Evolutionary conservation across 2,797 vertebrate species (phyloP), one percentile per base, ranked within the genome.

Genomic region (Notolepis coatsorum): DNA sequence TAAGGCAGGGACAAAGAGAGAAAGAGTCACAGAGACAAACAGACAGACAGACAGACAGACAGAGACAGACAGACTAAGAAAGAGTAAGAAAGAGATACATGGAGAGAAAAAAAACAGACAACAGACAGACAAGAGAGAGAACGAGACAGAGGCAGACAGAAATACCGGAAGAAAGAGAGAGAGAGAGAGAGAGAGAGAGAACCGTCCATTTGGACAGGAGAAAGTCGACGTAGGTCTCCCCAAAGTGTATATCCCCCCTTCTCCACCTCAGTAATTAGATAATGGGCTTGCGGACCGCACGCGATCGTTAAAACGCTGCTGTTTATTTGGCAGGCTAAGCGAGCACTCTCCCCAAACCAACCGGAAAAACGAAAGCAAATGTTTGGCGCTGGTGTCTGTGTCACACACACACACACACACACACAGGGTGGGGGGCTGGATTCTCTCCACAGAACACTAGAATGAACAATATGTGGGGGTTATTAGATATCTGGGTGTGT

Each of bases 291-390:
- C 59, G 61, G 79, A 68, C 43, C 71, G 65, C 65, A 77, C 61
- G 47, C 33, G 18, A 38, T 81, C 66, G 75, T 86, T 81, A 85
- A 86, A 85, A 31, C 58, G 0, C 63, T 47, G 54, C 72, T 75
- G 78, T 87, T 83, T 87, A 68, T 86, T 86, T 84, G 77, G 84
- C 86, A 71, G 72, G 51, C 53, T 68, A 4, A 45, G 50, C 15
- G 38, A 63, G 64, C 23, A 30, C 46, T 68, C 71, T 50, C 53
- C n/a, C 66, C 68, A 54, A 85, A 79, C 60, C 74, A 79, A 71
- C 61, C 52, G 30, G 73, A 66, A 82, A 89, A 90, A 79, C 53
- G 53, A 88, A 89, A 86, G 68, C 85, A 85, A 86, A 80, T 80
- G 80, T 84, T 77, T 81, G 83, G 82, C 73, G 6, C 62, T 7